phyloP scores from a whole-genome alignment of 1,140 invertebrate species.

The Eriocheir sinensis region DNA sequence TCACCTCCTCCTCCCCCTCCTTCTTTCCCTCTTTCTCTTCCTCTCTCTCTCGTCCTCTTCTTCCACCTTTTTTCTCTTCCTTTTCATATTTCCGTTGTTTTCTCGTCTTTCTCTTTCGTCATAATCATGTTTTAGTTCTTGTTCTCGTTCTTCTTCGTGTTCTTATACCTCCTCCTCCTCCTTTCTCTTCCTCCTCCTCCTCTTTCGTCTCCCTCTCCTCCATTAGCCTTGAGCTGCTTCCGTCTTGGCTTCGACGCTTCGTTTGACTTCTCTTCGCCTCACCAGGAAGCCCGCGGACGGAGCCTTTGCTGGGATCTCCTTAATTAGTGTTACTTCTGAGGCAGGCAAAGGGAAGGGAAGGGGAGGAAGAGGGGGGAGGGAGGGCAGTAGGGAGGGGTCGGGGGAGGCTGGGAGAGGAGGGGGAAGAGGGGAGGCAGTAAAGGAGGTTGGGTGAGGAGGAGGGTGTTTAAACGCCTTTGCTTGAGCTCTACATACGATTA shows the following conservation, averaged over 20 bases:
- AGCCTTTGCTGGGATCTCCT: too few relatives aligned
- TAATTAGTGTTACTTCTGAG: too few relatives aligned
- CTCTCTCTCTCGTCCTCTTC: neutral
- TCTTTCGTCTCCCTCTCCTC: neutral
- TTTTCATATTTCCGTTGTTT: neutral
- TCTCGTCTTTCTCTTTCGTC: neutral
- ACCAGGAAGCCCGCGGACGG: neutral
- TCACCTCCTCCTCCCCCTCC: neutral
- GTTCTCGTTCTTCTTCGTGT: neutral
- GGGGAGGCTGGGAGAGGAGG: too few relatives aligned
- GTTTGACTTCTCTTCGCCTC: neutral
- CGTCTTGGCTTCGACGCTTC: too few relatives aligned
- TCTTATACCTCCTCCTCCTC: neutral
- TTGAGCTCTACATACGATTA: too few relatives aligned
- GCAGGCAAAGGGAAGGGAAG: too few relatives aligned
- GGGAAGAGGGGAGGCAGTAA: too few relatives aligned
- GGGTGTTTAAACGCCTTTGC: too few relatives aligned
- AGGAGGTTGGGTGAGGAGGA: too few relatives aligned
- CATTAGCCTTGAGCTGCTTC: neutral
- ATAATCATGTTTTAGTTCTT: too few relatives aligned
- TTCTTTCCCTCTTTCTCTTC: neutral
- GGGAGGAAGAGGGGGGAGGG: too few relatives aligned
- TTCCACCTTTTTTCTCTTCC: neutral
- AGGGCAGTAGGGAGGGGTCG: too few relatives aligned
- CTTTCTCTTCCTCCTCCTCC: neutral